phyloP scores from a whole-genome alignment of 2,113 vertebrate species.

The Gasterosteus nipponicus region DNA sequence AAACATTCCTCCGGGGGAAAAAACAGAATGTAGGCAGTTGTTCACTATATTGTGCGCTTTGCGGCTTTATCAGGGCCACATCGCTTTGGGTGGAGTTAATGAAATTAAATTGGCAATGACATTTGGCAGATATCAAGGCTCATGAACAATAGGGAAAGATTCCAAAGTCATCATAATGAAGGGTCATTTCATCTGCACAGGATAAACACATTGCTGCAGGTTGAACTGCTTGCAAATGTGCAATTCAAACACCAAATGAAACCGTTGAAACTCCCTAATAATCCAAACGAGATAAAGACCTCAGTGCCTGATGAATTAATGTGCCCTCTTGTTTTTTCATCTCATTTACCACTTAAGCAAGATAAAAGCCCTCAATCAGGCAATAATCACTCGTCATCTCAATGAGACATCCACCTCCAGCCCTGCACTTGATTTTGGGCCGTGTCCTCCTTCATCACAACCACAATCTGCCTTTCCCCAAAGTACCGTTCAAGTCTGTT shows the following conservation, averaged over 20 bases:
- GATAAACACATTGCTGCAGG: conserved; percentile 5
- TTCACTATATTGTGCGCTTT: conserved; percentile 49
- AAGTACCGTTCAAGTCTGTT: conserved; percentile 14
- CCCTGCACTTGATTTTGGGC: conserved; percentile 16
- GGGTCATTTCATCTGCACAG: conserved; percentile 25
- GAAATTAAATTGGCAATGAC: conserved; percentile 44
- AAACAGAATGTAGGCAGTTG: conserved; percentile 42
- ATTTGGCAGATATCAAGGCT: conserved; percentile 40
- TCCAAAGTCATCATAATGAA: conserved; percentile 29
- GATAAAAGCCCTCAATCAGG: conserved; percentile 26
- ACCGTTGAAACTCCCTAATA: not conserved
- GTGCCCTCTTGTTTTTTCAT: not conserved
- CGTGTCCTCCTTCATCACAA: not conserved
- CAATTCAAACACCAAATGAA: not conserved
- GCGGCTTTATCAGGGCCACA: conserved; percentile 60
- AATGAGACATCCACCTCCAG: conserved; percentile 35
- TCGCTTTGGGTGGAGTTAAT: conserved; percentile 33
- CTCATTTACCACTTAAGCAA: conserved; percentile 34
- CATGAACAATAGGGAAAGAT: conserved; percentile 26
- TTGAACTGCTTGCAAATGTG: conserved; percentile 13
- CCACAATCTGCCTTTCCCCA: conserved; percentile 32
- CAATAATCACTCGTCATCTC: conserved; percentile 24
- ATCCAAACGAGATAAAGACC: not conserved
- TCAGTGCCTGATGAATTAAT: conserved; percentile 5
- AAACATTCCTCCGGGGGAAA: conserved; percentile 57